Evolutionary conservation across 2,113 vertebrate species (phyloP).

Genomic region (Sigmodon hispidus): DNA sequence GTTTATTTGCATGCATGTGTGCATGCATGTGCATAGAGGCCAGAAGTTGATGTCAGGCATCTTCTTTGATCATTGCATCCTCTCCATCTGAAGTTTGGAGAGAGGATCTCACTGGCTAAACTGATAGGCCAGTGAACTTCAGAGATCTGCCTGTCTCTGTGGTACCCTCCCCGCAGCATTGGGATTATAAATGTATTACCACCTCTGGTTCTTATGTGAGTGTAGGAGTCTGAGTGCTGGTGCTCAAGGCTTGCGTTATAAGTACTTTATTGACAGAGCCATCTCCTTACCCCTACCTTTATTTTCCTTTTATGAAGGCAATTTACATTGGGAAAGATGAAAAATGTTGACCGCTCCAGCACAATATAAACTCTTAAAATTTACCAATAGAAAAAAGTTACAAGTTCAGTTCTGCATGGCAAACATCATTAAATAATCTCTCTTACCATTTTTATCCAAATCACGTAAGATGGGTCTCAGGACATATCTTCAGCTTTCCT

Average conservation of each 20-base stretch:
- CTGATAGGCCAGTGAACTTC: background rate
- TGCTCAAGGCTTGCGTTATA: background rate
- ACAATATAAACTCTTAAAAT: background rate
- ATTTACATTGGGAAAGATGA: background rate
- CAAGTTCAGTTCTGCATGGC: background rate
- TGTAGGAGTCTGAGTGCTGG: background rate
- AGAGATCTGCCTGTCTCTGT: background rate
- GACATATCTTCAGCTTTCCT: background rate
- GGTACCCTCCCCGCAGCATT: background rate
- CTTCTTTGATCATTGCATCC: background rate
- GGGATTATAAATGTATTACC: background rate
- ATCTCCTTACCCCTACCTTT: background rate
- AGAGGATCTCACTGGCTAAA: background rate
- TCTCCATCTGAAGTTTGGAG: background rate
- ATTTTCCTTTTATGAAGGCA: background rate
- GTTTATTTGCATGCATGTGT: background rate
- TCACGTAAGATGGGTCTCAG: background rate
- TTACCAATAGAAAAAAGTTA: no score
- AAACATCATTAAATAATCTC: background rate
- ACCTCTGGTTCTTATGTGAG: background rate
- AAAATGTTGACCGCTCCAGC: background rate
- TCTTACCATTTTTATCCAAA: background rate
- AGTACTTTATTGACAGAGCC: background rate
- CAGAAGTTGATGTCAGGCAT: background rate
- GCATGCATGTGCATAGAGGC: background rate